phyloP scores from a whole-genome alignment of 2,888 invertebrate species.

The Hofmannophila pseudospretella region DNA sequence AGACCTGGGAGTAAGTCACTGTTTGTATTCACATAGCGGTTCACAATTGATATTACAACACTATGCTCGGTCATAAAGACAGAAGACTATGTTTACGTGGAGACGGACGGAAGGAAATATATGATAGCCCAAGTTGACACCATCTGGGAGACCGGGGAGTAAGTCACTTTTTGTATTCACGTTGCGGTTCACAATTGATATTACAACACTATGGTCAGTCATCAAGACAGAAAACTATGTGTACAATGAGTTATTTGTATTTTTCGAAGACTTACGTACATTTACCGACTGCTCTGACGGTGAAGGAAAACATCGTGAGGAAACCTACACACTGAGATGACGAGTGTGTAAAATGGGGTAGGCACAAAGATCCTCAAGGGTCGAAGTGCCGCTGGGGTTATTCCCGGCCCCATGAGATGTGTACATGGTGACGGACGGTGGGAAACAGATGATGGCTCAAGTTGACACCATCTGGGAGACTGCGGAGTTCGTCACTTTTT shows the following conservation, averaged over 20 bases:
- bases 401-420: no score
- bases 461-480: slow-evolving; percentile 97
- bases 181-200: slow-evolving; percentile 54
- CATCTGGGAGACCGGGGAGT: slow-evolving; percentile 96
- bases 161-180: no score
- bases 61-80: slow-evolving; percentile 90
- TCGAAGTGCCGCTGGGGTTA: no score
- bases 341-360: no score
- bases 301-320: no score
- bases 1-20: slow-evolving; percentile 90
- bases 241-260: no score
- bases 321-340: no score
- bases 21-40: neutral
- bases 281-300: no score
- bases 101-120: slow-evolving; percentile 92
- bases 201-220: slow-evolving; percentile 87
- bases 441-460: slow-evolving; percentile 93
- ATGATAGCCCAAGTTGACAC: slow-evolving; percentile 95
- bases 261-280: no score
- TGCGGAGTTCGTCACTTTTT: slow-evolving; percentile 89
- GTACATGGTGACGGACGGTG: slow-evolving; percentile 93
- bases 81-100: slow-evolving; percentile 97
- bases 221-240: slow-evolving; percentile 95
- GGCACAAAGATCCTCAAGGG: no score
- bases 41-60: slow-evolving; percentile 96